Evolutionary conservation across 2,113 vertebrate genomes (phyloP).

Genomic region (Progne subis): DNA sequence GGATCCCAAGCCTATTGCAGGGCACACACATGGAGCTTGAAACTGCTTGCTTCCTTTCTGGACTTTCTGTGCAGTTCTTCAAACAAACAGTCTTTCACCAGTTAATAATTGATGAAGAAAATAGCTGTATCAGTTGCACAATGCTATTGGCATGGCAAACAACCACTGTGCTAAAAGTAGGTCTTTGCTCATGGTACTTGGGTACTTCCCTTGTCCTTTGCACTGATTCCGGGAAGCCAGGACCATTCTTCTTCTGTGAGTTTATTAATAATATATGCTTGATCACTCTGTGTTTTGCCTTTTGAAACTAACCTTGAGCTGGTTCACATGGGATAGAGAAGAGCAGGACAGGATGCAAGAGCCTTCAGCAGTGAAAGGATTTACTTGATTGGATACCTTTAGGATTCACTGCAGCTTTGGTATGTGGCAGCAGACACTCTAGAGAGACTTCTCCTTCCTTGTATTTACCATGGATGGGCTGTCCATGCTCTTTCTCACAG

Average conservation of each 20-base stretch:
- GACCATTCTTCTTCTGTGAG: neutral
- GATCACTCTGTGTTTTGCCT: neutral
- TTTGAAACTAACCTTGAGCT: neutral
- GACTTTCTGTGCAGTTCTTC: slow-evolving; percentile 8
- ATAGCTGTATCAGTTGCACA: neutral
- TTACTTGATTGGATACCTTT: neutral
- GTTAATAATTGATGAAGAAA: slow-evolving; percentile 56
- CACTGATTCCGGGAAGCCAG: neutral
- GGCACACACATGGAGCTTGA: neutral
- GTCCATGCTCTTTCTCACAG: neutral
- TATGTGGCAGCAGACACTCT: neutral
- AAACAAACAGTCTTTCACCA: neutral
- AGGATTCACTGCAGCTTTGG: neutral
- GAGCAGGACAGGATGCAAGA: neutral
- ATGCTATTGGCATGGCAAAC: neutral
- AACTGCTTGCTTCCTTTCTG: neutral
- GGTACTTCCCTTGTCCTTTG: neutral
- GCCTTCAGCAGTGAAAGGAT: neutral
- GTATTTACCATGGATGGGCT: neutral
- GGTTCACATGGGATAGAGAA: neutral
- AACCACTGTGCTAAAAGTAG: neutral
- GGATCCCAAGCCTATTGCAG: neutral
- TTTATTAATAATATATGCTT: neutral
- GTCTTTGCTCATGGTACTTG: neutral
- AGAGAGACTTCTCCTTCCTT: neutral